Evolutionary conservation across 2,113 vertebrate species (phyloP).

Genomic region (Pampusana beccarii): DNA sequence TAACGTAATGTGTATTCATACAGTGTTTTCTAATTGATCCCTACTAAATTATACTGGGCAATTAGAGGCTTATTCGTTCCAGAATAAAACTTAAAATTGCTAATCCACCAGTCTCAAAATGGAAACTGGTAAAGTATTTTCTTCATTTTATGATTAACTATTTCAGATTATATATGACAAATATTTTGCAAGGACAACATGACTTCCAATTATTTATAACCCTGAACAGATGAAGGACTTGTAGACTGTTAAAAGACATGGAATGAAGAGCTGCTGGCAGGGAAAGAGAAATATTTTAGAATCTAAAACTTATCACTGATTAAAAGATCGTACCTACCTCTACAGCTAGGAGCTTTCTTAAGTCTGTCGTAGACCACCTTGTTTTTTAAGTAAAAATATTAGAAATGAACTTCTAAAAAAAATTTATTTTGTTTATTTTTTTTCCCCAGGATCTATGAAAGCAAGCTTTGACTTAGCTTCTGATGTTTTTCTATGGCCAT

Average conservation of each 20-base stretch:
- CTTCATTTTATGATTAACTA: neutral
- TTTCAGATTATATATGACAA: neutral
- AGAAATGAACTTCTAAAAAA: neutral
- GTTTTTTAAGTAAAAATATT: neutral
- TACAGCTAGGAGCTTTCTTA: neutral
- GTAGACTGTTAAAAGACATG: neutral
- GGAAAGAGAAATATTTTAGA: neutral
- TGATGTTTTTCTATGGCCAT: neutral
- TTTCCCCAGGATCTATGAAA: neutral
- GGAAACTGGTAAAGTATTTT: neutral
- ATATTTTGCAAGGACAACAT: neutral
- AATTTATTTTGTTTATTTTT: too few species aligned
- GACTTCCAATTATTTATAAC: neutral
- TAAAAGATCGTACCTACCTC: neutral
- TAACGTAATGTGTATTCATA: neutral
- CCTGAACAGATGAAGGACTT: neutral
- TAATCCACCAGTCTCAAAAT: neutral
- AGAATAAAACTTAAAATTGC: neutral
- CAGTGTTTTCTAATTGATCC: neutral
- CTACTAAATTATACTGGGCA: neutral
- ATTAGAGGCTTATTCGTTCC: conserved; percentile 30
- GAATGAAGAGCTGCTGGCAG: neutral
- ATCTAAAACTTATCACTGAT: neutral
- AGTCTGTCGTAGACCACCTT: neutral
- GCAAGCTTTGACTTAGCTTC: neutral